Conservation (phyloP, 2,113 vertebrate genomes). For the Lethenteron camtschaticum region DNA sequence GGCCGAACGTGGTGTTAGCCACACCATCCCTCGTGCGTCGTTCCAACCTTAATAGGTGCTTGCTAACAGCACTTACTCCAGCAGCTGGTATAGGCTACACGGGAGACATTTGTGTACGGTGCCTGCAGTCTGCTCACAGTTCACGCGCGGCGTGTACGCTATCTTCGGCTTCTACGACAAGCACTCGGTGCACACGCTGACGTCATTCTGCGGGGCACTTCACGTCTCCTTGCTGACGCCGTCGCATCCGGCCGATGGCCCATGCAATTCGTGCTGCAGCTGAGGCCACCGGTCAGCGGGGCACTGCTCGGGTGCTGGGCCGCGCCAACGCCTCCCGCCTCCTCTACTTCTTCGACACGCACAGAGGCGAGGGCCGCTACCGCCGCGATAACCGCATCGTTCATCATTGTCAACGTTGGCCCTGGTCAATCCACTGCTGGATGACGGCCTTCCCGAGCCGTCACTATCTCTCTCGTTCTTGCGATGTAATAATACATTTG, state of each 20-base stretch:
- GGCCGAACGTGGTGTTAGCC: too few species aligned
- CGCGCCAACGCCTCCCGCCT: slow-evolving; percentile 90
- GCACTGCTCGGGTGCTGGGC: slow-evolving; percentile 71
- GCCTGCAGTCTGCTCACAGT: slow-evolving; percentile 84
- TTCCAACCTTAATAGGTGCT: too few species aligned
- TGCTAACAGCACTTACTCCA: too few species aligned
- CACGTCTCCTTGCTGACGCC: slow-evolving; percentile 95
- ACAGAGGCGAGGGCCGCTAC: slow-evolving; percentile 41
- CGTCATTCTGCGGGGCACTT: slow-evolving; percentile 91
- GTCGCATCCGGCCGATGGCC: slow-evolving; percentile 62
- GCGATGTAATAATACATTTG: too few species aligned
- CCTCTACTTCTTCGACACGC: slow-evolving; percentile 88
- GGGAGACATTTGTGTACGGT: too few species aligned
- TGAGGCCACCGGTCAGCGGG: slow-evolving; percentile 65
- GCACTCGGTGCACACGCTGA: slow-evolving; percentile 89
- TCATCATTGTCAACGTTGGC: too few species aligned
- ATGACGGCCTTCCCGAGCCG: too few species aligned
- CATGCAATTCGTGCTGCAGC: slow-evolving; percentile 84
- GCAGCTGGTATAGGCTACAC: too few species aligned
- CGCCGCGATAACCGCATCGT: background rate
- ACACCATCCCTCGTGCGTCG: too few species aligned
- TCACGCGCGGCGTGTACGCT: slow-evolving; percentile 88
- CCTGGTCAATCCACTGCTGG: too few species aligned
- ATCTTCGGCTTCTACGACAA: slow-evolving; percentile 98
- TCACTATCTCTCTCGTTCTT: too few species aligned